phyloP scores from a whole-genome alignment of 2,888 invertebrate species.

The Lithophane leautieri region DNA sequence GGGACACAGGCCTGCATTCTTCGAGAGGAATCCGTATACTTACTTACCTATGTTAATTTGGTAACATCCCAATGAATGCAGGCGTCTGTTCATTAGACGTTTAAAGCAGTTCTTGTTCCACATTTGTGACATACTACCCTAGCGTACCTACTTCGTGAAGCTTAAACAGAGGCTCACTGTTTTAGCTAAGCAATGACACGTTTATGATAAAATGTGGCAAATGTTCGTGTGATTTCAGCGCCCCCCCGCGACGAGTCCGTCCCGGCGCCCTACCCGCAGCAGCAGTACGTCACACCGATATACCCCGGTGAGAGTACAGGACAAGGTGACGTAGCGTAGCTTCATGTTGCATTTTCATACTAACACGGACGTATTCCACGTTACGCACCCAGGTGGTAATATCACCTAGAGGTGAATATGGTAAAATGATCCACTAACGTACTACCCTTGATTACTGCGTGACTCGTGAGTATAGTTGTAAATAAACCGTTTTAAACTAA shows the following conservation, averaged over 20 bases:
- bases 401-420: not conserved
- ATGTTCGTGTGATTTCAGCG: constrained; percentile 53
- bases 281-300: constrained; percentile 71
- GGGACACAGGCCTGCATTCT: not conserved
- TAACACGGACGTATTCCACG: constrained; percentile 20
- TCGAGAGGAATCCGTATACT: not conserved
- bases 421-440: constrained; percentile 11
- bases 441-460: not conserved
- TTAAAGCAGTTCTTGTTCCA: not conserved
- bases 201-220: not conserved
- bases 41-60: not conserved
- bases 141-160: not conserved
- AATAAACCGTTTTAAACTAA: too few species aligned
- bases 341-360: constrained; percentile 5
- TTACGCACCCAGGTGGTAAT: not conserved
- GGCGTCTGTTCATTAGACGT: not conserved
- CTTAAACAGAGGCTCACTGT: not conserved
- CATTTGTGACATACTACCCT: not conserved
- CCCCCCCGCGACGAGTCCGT: constrained; percentile 49
- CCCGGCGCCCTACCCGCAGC: constrained; percentile 81
- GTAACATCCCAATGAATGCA: not conserved
- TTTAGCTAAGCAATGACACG: not conserved
- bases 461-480: not conserved
- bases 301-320: constrained; percentile 59
- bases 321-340: constrained; percentile 29